Conservation (phyloP, 35 echinoderm and acorn worm species). For the Hemicentrotus pulcherrimus region DNA sequence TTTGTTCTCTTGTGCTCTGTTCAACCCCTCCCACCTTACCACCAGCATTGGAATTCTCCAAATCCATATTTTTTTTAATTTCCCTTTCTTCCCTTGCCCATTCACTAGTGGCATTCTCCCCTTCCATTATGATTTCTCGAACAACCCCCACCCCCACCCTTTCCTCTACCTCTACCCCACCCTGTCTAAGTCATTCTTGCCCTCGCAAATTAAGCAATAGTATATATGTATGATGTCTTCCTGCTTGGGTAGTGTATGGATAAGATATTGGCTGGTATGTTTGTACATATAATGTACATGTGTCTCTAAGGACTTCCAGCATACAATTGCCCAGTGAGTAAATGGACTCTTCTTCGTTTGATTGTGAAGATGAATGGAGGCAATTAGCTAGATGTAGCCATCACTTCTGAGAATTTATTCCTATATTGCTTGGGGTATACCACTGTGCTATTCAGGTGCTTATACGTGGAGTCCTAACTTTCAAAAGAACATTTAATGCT, state of each 20-base stretch:
- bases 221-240: too few species aligned
- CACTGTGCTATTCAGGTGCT: too few species aligned
- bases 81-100: too few species aligned
- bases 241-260: neutral
- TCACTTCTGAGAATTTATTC: neutral
- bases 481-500: too few species aligned
- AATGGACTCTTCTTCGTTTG: neutral
- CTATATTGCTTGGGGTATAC: too few species aligned
- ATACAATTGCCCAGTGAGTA: neutral
- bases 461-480: neutral
- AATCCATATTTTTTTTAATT: too few species aligned
- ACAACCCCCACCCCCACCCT: neutral
- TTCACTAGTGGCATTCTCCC: too few species aligned
- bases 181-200: neutral
- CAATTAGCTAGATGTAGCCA: neutral
- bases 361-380: neutral
- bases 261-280: conserved; percentile 10
- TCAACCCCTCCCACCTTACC: too few species aligned
- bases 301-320: neutral
- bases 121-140: too few species aligned
- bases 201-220: neutral
- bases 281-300: neutral
- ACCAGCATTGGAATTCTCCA: too few species aligned
- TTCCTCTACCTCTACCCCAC: neutral
- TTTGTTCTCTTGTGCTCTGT: too few species aligned